Evolutionary conservation across 2,888 invertebrate species (phyloP), one percentile per base, ranked within the genome.

Genomic region (Orthosia cruda): DNA sequence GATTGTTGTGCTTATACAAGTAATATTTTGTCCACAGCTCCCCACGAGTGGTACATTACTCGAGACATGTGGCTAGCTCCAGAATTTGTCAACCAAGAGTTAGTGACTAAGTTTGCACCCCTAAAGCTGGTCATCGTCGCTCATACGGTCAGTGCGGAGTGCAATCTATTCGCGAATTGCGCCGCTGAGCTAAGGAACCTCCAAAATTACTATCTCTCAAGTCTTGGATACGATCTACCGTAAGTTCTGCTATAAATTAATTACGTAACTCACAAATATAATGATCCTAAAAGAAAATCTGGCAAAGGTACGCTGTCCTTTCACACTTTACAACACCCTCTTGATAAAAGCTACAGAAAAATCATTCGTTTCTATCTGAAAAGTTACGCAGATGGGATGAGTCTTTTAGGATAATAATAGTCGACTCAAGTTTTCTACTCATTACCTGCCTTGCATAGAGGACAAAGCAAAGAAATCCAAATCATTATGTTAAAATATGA

Each of bases 21-120:
- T 47, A 13, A 54, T 23, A 32, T 55, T 26, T 67, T 50, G 18
- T 72, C 62, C 72, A 52, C 88, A 95, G 96, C 94, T 3, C 94
- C 94, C 0, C 92, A 94, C 72, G 91, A 93, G 71, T 96, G 96
- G 96, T 93, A 91, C 74, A 94, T 96, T 55, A 90, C 93, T 0
- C 90, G 95, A 0, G 89, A 92, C 4, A 93, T 93, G 95, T 96
- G 96, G 96, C 85, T 95, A 40, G 94, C 95, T 3, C 57, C 81
- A 40, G 26, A 69, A 0, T 89, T 84, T 61, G 83, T 85, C 55
- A 79, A 84, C 26, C 77, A 74, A 12, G n/a, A 77, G 7, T 61
- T 70, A 2, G 88, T 75, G 11, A 85, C 83, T 0, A 76, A 83
- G 1, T 94, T 88, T 81, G 86, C 90, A 16, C 96, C 96, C 0